Conservation (phyloP, 2,888 invertebrate species). For the Axea sp. region DNA sequence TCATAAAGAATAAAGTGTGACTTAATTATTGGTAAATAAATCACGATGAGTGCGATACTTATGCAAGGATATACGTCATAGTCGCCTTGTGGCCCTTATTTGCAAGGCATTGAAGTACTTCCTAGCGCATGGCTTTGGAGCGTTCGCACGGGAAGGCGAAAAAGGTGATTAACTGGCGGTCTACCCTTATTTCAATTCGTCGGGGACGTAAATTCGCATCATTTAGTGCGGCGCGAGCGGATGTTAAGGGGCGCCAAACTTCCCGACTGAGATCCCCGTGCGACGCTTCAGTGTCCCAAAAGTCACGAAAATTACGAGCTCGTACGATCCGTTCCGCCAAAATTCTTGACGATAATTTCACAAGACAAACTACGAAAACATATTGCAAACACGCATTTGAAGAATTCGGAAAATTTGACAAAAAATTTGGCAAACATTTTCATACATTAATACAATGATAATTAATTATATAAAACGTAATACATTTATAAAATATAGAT, state of each 20-base stretch:
- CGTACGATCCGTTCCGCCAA: constrained; percentile 21
- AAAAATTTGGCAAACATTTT: constrained; percentile 10
- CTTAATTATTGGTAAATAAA: constrained; percentile 50
- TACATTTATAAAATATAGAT: no score
- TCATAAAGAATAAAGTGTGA: constrained; percentile 14
- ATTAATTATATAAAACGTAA: no score
- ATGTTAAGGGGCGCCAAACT: constrained; percentile 42
- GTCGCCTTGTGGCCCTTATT: constrained; percentile 28
- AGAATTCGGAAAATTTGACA: constrained; percentile 13
- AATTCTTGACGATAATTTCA: constrained; percentile 50
- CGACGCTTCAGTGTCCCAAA: constrained; percentile 10
- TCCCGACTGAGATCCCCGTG: constrained; percentile 16
- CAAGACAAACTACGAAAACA: constrained; percentile 34
- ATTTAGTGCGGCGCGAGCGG: constrained; percentile 59
- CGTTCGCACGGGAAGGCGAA: constrained; percentile 29
- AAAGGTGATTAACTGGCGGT: constrained; percentile 67
- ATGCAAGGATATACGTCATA: constrained; percentile 42
- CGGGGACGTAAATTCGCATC: constrained; percentile 71
- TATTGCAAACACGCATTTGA: constrained; percentile 20
- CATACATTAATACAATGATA: neutral
- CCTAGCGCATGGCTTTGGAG: constrained; percentile 3
- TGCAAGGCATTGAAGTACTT: constrained; percentile 27
- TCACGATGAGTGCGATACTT: constrained; percentile 34
- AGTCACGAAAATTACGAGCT: constrained; percentile 38
- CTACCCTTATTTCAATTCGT: constrained; percentile 72